Base-by-base conservation (phyloP, 2,797 vertebrate species). In the Miichthys miiuy region DNA sequence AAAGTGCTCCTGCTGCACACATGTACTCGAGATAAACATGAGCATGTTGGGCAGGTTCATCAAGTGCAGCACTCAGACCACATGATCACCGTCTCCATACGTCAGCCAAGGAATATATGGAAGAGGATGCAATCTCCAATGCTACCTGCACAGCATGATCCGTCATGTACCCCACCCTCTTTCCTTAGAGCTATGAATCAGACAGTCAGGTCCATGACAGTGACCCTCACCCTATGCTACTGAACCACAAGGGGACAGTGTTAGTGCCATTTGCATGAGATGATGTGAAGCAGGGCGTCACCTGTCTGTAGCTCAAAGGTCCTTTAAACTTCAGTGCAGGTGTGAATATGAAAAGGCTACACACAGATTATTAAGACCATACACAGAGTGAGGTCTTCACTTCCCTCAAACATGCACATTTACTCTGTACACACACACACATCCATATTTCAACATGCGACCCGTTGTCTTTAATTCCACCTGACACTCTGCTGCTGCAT, bases 401-500 rank as follows among this genome's bases (percentile, higher is more conserved):
- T n/a, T n/a, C n/a, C n/a, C n/a, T n/a, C n/a, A n/a, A n/a, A 74
- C 66, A 78, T 41, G 38, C 68, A 75, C 66, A 77, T 81, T 66
- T 52, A 68, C 77, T 69, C 34, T 65, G 46, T n/a, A n/a, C 50
- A 57, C 38, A 54, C 41, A 55, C 72, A 54, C 58, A 46, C 16
- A 10, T 88, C 62, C 73, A 86, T 83, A 86, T 88, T 90, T 91
- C 70, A 91, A 74, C 72, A 82, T 44, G 70, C 44, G 5, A 75
- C 69, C 52, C 69, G 66, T 76, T 90, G 79, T 87, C 78, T 83
- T 84, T 89, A 92, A 92, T 90, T 90, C 72, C 71, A 89, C 80
- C 77, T 75, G 90, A 93, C 91, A 92, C 86, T 81, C 58, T 84
- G 72, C 84, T 83, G 78, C 67, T 90, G 73, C 79, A 89, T 90